A percentile compares a stretch with the other conserved stretches of the same genome.
Conservation (phyloP, 2,113 vertebrate genomes). For the Scytalopus superciliaris region DNA sequence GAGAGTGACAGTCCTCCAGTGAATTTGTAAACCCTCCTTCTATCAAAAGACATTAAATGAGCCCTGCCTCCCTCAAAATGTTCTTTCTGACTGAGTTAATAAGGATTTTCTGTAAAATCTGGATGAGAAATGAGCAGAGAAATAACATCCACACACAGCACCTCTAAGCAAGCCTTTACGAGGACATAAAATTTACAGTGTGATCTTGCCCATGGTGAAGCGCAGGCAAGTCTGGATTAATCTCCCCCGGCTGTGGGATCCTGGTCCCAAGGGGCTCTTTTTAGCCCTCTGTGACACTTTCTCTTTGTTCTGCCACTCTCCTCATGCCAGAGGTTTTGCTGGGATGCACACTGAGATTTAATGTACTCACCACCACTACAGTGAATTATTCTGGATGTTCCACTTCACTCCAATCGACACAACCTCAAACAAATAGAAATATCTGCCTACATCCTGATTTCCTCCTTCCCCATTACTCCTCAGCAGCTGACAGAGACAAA, state of each 20-base stretch:
- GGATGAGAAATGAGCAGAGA: background rate
- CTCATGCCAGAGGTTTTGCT: background rate
- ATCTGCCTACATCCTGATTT: background rate
- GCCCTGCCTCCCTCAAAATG: background rate
- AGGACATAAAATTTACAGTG: background rate
- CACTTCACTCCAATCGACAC: background rate
- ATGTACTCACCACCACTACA: background rate
- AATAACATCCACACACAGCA: background rate
- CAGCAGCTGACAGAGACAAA: background rate
- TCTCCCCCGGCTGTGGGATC: background rate
- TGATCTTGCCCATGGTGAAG: background rate
- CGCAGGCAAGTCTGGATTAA: background rate
- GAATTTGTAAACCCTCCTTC: background rate
- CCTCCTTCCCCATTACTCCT: background rate
- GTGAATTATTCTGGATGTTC: background rate
- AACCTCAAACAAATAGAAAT: background rate
- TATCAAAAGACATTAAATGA: background rate
- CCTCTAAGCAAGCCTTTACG: rapidly evolving
- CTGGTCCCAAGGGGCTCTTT: background rate
- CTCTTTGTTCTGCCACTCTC: background rate
- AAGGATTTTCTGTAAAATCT: background rate
- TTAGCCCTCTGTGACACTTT: background rate
- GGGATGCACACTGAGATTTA: background rate
- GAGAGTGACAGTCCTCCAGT: background rate
- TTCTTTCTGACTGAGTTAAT: background rate